Evolutionary conservation across 2,797 vertebrate genomes (phyloP).

Genomic region (Carcharodon carcharias): DNA sequence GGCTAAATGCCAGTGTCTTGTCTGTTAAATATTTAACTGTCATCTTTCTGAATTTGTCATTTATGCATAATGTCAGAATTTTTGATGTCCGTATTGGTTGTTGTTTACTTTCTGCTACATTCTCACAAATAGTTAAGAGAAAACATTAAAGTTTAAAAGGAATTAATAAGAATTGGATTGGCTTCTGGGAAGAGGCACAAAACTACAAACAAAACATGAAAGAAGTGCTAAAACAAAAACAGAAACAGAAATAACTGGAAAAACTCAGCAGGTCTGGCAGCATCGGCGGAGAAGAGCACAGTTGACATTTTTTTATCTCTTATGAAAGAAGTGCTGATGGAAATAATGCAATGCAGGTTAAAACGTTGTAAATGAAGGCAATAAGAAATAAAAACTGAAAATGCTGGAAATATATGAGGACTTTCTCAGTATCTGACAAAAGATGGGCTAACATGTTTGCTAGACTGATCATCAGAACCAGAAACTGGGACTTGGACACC

Average conservation of each 20-base stretch:
- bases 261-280: no score
- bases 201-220: background rate
- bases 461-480: background rate
- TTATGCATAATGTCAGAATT: background rate
- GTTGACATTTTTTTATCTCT: no score
- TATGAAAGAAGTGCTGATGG: background rate
- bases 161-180: background rate
- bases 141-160: background rate
- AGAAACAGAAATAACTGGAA: no score
- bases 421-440: background rate
- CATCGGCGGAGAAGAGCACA: no score
- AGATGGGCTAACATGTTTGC: background rate
- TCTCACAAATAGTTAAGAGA: background rate
- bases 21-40: background rate
- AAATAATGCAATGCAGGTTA: no score
- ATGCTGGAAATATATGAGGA: background rate
- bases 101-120: background rate
- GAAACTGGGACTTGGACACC: background rate
- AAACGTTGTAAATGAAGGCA: background rate
- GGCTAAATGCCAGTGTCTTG: background rate
- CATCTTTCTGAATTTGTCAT: background rate
- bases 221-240: no score
- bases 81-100: background rate
- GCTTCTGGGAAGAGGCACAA: background rate
- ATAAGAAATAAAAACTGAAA: background rate